Evolutionary conservation across 2,113 vertebrate genomes (phyloP).

Genomic region (Taurulus bubalis): DNA sequence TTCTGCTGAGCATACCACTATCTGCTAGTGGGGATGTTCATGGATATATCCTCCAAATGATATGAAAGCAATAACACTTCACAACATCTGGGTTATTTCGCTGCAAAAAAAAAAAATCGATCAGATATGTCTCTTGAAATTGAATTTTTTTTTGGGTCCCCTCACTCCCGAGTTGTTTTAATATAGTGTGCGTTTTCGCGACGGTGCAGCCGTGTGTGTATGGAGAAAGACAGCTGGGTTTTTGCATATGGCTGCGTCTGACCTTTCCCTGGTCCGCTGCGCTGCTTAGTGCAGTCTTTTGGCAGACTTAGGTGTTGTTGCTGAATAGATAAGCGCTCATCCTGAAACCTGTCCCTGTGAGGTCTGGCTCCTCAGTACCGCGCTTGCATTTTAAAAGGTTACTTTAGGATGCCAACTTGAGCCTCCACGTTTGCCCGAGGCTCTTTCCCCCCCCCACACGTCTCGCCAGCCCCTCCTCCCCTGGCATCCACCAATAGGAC

Average conservation of each 20-base stretch:
- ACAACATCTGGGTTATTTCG: constrained; percentile 60
- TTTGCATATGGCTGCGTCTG: constrained; percentile 68
- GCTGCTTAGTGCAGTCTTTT: constrained; percentile 56
- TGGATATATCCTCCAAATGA: constrained; percentile 68
- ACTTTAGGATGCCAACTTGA: constrained; percentile 66
- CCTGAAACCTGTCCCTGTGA: constrained; percentile 68
- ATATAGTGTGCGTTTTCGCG: constrained; percentile 55
- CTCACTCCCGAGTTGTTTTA: constrained; percentile 55
- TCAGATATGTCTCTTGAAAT: constrained; percentile 61
- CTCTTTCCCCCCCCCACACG: constrained; percentile 10
- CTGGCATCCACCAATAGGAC: constrained; percentile 27
- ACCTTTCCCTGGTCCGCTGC: constrained; percentile 62
- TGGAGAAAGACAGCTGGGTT: constrained; percentile 47
- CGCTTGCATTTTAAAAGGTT: constrained; percentile 76
- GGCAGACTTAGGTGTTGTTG: constrained; percentile 71
- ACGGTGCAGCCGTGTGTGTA: constrained; percentile 12
- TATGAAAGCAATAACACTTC: constrained; percentile 76
- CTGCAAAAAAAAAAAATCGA: constrained; percentile 46
- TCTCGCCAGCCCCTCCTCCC: constrained; percentile 3
- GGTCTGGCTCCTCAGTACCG: constrained; percentile 55
- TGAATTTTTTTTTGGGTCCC: constrained; percentile 59
- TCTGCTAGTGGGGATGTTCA: constrained; percentile 59
- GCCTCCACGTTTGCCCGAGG: constrained; percentile 45
- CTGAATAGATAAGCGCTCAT: constrained; percentile 72
- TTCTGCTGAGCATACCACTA: constrained; percentile 68